These are phyloP conservation scores for Pagrus major DNA, from an alignment of 2,113 vertebrate species.

Conservation along the genomic window DNA sequence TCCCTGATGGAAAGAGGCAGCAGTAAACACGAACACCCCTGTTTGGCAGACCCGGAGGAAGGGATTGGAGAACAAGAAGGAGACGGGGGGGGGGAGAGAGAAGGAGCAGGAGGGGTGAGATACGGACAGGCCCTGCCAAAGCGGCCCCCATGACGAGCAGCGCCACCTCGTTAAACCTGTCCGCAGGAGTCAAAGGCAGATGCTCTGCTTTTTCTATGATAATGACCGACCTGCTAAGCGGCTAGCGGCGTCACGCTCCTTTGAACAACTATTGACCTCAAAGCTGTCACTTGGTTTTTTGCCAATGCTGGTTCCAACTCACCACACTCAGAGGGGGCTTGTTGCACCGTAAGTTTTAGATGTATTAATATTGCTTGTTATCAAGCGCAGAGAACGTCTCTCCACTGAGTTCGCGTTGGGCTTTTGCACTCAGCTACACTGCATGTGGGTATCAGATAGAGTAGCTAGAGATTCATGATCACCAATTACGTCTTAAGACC, in stretches of 20 bases:
- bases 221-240: slow-evolving; percentile 70
- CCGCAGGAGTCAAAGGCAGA: slow-evolving; percentile 71
- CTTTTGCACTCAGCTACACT: not conserved
- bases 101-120: slow-evolving; percentile 27
- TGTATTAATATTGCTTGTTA: slow-evolving; percentile 25
- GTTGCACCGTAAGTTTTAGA: slow-evolving; percentile 29
- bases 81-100: not conserved
- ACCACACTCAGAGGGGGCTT: slow-evolving; percentile 37
- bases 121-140: slow-evolving; percentile 60
- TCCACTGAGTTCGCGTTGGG: not conserved
- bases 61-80: slow-evolving; percentile 4
- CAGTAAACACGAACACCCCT: slow-evolving; percentile 53
- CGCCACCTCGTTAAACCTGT: slow-evolving; percentile 76
- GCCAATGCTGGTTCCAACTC: slow-evolving; percentile 49
- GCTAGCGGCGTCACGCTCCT: slow-evolving; percentile 66
- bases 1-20: slow-evolving; percentile 62
- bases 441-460: slow-evolving; percentile 46
- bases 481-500: slow-evolving; percentile 62
- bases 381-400: slow-evolving; percentile 24
- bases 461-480: slow-evolving; percentile 33
- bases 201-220: slow-evolving; percentile 72
- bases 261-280: slow-evolving; percentile 72
- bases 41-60: slow-evolving; percentile 52
- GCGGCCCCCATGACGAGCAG: slow-evolving; percentile 56
- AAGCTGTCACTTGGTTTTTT: slow-evolving; percentile 58